These are phyloP conservation scores for Leptopilina drosophilae DNA, from an alignment of 2,888 invertebrate genomes.

Conservation along the genomic window DNA sequence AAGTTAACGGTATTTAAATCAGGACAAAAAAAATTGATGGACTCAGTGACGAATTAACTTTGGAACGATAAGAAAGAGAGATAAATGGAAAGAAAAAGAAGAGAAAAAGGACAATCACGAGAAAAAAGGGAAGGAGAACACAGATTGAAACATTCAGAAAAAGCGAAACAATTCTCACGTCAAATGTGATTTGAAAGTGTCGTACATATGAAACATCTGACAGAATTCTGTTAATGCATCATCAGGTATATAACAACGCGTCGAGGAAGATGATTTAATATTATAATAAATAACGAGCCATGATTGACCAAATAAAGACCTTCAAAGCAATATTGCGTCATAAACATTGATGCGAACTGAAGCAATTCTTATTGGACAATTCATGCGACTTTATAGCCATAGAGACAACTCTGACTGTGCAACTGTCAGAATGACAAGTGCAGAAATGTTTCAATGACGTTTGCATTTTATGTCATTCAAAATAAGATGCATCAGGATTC, in stretches of 20 bases:
- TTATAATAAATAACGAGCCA: background rate
- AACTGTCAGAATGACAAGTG: constrained; percentile 44
- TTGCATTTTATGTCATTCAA: background rate
- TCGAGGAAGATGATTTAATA: background rate
- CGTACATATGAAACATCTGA: background rate
- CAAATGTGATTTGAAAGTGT: constrained; percentile 16
- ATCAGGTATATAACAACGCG: background rate
- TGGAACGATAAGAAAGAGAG: background rate
- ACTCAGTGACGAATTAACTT: constrained; percentile 22
- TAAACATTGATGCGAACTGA: constrained; percentile 58
- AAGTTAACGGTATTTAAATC: constrained; percentile 25
- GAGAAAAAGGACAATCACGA: background rate
- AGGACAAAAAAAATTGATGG: constrained; percentile 10
- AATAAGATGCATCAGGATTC: background rate
- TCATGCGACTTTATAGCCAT: background rate
- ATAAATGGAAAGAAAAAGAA: background rate
- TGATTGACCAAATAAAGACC: constrained; percentile 57
- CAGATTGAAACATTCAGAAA: background rate
- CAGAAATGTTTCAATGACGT: constrained; percentile 46
- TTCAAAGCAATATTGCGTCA: constrained; percentile 52
- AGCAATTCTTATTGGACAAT: constrained; percentile 50
- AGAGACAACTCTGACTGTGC: constrained; percentile 10
- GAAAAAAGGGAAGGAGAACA: background rate
- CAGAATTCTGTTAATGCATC: background rate
- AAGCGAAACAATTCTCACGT: background rate